These are phyloP conservation scores for Andricus grossulariae DNA, from an alignment of 1,140 invertebrate species.

Conservation along the genomic window DNA sequence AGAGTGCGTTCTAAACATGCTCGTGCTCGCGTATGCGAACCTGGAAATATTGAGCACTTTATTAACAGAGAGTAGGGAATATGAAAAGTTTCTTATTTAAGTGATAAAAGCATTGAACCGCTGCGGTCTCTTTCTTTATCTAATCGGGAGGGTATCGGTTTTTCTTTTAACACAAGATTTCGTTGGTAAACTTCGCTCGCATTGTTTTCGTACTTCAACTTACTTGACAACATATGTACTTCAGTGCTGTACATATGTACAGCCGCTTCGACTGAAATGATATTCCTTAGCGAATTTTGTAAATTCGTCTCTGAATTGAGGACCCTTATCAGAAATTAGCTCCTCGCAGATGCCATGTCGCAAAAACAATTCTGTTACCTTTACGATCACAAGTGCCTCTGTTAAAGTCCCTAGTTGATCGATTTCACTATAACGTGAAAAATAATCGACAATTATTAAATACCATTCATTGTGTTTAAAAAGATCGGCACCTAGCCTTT, in stretches of 20 bases:
- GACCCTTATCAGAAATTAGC: slow-evolving; percentile 48
- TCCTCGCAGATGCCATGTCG: slow-evolving; percentile 50
- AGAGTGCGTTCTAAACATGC: no score
- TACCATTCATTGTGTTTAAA: slow-evolving; percentile 54
- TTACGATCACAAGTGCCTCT: slow-evolving; percentile 42
- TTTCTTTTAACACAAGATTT: slow-evolving; percentile 37
- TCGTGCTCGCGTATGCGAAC: no score
- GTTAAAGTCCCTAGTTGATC: slow-evolving; percentile 42
- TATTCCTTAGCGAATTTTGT: slow-evolving; percentile 46
- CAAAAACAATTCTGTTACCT: slow-evolving; percentile 49
- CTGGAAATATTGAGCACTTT: no score
- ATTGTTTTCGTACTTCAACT: slow-evolving; percentile 13
- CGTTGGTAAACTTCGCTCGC: slow-evolving; percentile 38
- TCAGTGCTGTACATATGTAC: no score
- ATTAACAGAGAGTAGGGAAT: no score
- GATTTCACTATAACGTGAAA: slow-evolving; percentile 53
- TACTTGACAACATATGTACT: slow-evolving; percentile 36
- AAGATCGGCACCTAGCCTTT: slow-evolving; percentile 52
- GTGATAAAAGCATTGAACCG: no score
- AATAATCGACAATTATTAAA: slow-evolving; percentile 55
- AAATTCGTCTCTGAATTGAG: slow-evolving; percentile 49
- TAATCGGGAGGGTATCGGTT: no score
- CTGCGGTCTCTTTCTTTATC: no score
- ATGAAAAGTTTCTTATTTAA: no score
- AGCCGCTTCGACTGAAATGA: slow-evolving; percentile 51